Evolutionary conservation across 2,113 vertebrate genomes (phyloP).

Genomic region (Camarhynchus parvulus): DNA sequence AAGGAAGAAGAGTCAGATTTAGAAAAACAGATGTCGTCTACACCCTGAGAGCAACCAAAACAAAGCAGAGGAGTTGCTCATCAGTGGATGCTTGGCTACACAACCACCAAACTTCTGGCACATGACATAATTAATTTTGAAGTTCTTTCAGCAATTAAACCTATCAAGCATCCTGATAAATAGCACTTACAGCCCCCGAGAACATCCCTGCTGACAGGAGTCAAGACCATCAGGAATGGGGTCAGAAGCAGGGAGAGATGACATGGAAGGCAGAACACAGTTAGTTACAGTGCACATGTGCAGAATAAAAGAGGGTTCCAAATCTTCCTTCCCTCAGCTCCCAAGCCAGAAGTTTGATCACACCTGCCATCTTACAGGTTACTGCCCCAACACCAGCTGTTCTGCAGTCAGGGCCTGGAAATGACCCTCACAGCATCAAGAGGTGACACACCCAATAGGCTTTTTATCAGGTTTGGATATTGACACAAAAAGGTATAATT

Average conservation of each 20-base stretch:
- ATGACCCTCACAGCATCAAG: not conserved
- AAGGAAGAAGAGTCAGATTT: not conserved
- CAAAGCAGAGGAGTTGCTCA: not conserved
- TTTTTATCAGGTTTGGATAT: not conserved
- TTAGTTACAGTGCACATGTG: rapidly evolving
- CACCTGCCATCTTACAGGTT: rapidly evolving
- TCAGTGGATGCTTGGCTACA: not conserved
- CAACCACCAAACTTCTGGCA: not conserved
- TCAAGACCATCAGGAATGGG: not conserved
- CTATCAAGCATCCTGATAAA: not conserved
- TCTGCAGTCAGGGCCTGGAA: not conserved
- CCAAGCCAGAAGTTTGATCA: not conserved
- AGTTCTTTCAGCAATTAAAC: not conserved
- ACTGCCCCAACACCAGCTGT: not conserved
- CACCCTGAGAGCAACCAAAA: not conserved
- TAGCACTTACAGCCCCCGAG: not conserved
- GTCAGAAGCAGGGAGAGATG: not conserved
- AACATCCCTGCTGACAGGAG: not conserved
- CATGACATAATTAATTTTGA: not conserved
- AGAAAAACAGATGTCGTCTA: not conserved
- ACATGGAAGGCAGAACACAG: not conserved
- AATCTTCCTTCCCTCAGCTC: not conserved
- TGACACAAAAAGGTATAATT: not conserved
- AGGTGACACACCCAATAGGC: not conserved
- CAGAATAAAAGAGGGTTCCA: not conserved